Conservation (phyloP, 2,888 invertebrate species). For the Saturnia japonica region DNA sequence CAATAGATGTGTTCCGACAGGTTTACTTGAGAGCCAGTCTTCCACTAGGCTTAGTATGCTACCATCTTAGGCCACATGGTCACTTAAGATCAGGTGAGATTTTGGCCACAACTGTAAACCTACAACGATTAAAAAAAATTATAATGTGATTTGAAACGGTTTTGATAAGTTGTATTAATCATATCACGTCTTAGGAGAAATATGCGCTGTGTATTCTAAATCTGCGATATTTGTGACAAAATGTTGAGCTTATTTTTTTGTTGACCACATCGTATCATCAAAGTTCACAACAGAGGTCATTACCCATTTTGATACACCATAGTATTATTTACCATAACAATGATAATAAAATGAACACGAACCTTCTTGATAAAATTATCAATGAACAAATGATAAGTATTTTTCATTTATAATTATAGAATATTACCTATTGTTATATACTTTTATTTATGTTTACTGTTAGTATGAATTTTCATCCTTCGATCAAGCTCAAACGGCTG, state of each 20-base stretch:
- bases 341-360: background rate
- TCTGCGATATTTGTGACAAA: background rate
- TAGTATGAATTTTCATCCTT: background rate
- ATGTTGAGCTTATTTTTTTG: background rate
- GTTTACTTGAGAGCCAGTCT: too few species aligned
- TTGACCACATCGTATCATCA: background rate
- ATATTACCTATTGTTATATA: background rate
- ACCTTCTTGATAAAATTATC: slow-evolving; percentile 8
- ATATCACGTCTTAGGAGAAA: background rate
- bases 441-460: background rate
- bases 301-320: background rate
- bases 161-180: too few species aligned
- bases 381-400: background rate
- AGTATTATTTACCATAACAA: slow-evolving; percentile 8
- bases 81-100: too few species aligned
- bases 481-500: background rate
- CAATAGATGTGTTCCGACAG: too few species aligned
- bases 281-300: background rate
- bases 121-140: too few species aligned
- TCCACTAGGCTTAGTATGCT: too few species aligned
- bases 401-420: too few species aligned
- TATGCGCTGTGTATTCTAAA: background rate
- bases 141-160: too few species aligned
- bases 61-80: too few species aligned
- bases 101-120: too few species aligned